These are phyloP conservation scores for Glossophaga mutica DNA, from an alignment of 2,797 vertebrate genomes.

Conservation along the genomic window DNA sequence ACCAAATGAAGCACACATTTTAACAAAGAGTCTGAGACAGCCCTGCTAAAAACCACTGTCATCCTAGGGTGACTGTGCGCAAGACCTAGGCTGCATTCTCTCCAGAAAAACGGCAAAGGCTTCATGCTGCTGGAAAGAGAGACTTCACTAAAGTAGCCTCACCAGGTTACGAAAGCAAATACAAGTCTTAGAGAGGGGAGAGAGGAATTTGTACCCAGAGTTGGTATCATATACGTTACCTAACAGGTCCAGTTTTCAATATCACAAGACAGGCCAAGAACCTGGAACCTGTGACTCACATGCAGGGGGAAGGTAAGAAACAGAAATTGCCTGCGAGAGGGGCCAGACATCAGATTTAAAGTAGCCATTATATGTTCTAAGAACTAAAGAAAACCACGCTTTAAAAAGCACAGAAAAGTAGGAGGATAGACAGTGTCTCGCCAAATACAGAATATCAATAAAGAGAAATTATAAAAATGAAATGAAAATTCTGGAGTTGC, in stretches of 20 bases:
- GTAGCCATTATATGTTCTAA: neutral
- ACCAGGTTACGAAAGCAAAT: neutral
- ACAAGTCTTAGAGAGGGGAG: neutral
- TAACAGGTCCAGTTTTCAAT: neutral
- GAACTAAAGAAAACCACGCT: neutral
- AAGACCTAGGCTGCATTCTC: neutral
- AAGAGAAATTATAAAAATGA: neutral
- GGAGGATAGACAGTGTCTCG: neutral
- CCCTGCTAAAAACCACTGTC: neutral
- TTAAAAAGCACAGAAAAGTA: neutral
- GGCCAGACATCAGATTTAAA: neutral
- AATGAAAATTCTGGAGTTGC: neutral
- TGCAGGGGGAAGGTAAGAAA: neutral
- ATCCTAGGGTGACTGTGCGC: neutral
- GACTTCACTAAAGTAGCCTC: neutral
- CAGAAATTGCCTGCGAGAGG: neutral
- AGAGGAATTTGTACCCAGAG: neutral
- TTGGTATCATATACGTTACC: neutral
- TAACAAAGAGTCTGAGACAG: neutral
- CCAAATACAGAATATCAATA: neutral
- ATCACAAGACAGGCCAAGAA: neutral
- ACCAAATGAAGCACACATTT: neutral
- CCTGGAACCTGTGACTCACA: neutral
- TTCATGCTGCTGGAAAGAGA: neutral
- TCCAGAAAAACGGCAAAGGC: neutral